Evolutionary conservation across 1,140 invertebrate genomes (phyloP), one percentile per base, ranked within the genome.

Genomic region (Carposina sasakii): DNA sequence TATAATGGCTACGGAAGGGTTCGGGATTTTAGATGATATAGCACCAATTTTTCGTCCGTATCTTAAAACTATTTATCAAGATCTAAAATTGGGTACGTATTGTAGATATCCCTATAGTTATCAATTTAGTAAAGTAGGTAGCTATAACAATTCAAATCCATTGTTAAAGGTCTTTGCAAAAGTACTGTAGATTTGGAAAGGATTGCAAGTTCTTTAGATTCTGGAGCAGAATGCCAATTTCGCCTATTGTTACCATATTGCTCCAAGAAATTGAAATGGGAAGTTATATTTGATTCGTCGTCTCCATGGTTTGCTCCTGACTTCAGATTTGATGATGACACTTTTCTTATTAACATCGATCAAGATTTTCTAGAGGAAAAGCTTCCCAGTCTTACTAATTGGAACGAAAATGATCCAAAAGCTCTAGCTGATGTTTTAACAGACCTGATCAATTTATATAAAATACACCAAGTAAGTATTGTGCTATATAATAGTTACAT

Each of bases 311-410:
- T 84, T 58, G 76, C 77, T 15, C 81, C 81, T 3, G 81, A 84
- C 33, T 84, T 81, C 44, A 68, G 75, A 58, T 89, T 89, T 64
- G 86, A 88, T 46, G 87, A 89, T 67, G 86, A 87, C 4, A 79
- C 58, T 43, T 89, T 89, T 57, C 60, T 89, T n/a, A 69, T 60
- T 21, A 84, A 87, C 68, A 74, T 85, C 10, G 78, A 88, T 53
- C 65, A 82, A 28, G 67, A 87, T 23, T 72, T 71, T 40, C 64
- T 90, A 12, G 71, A 71, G 36, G 60, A 68, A 45, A 56, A 77
- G 55, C 54, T 90, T 22, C 88, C 88, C n/a, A 89, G 87, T 70
- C 74, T 89, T 23, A 73, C 76, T 9, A 76, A 85, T 39, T 90
- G 89, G 89, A 73, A 89, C 75, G 61, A 71, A 42, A 77, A 69